Conservation (phyloP, 2,888 invertebrate genomes). For the Oegoconia quadripuncta region DNA sequence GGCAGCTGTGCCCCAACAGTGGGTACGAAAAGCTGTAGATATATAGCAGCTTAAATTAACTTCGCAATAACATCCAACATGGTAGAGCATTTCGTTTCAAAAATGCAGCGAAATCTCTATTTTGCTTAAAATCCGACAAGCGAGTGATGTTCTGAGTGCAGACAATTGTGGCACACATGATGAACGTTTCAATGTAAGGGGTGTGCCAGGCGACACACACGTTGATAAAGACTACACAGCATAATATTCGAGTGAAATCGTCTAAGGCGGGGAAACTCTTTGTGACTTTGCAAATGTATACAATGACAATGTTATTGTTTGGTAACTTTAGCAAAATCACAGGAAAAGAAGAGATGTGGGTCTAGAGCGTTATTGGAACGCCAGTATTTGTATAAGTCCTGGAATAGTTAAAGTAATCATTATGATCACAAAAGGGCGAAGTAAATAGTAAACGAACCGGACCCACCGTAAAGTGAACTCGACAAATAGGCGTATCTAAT, state of each 20-base stretch:
- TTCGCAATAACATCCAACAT: background rate
- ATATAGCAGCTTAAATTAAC: no score
- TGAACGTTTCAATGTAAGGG: constrained; percentile 7
- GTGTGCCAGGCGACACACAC: background rate
- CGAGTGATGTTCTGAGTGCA: constrained; percentile 31
- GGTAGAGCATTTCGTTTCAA: background rate
- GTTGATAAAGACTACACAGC: constrained; percentile 6
- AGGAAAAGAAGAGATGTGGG: background rate
- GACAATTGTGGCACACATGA: constrained; percentile 22
- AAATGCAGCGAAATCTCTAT: constrained; percentile 7
- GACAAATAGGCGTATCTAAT: no score
- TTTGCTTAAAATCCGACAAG: constrained; percentile 18
- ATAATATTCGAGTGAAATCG: constrained; percentile 8
- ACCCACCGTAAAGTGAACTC: no score
- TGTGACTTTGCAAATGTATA: constrained; percentile 1
- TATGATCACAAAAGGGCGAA: no score
- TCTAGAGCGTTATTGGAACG: no score
- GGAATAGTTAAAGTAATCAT: no score
- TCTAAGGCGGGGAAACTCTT: background rate
- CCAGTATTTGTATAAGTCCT: no score
- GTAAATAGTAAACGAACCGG: no score
- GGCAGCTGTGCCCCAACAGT: no score
- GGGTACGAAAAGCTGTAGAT: no score
- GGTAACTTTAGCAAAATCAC: background rate
- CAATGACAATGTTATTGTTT: constrained; percentile 4